Evolutionary conservation across 2,797 vertebrate genomes (phyloP).

Genomic region (Ambastaia sidthimunki): DNA sequence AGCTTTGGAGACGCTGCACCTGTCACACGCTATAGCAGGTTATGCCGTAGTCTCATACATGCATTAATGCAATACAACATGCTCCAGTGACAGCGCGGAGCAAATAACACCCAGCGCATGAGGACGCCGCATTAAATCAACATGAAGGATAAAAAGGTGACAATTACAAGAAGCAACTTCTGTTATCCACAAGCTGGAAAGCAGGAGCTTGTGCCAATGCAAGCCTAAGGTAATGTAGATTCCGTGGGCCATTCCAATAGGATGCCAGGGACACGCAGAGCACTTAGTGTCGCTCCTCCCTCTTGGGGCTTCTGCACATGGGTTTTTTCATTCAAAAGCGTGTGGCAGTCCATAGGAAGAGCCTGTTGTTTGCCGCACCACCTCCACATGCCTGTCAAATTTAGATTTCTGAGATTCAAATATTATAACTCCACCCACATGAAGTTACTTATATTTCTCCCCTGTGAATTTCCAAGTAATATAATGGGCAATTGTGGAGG

Average conservation of each 20-base stretch:
- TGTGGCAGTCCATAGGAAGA: neutral
- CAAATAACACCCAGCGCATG: neutral
- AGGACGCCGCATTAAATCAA: neutral
- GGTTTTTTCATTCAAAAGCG: slow-evolving; percentile 1
- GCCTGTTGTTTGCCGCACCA: neutral
- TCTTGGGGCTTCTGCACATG: neutral
- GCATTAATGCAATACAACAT: neutral
- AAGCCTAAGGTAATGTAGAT: slow-evolving; percentile 19
- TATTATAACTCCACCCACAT: neutral
- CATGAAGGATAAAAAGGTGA: slow-evolving; percentile 14
- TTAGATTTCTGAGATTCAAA: neutral
- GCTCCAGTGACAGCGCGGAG: neutral
- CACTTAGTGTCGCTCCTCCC: slow-evolving; percentile 11
- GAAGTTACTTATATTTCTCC: neutral
- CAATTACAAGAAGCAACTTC: slow-evolving; percentile 13
- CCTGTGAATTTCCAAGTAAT: neutral
- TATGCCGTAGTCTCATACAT: neutral
- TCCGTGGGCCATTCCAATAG: slow-evolving; percentile 44
- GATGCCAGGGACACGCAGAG: slow-evolving; percentile 1
- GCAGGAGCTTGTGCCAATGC: slow-evolving; percentile 8
- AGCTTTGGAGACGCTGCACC: neutral
- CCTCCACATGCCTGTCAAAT: slow-evolving; percentile 13
- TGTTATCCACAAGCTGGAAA: slow-evolving; percentile 37
- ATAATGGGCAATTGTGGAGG: neutral
- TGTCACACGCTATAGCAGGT: neutral